Evolutionary conservation across 2,888 invertebrate species (phyloP), one percentile per base, ranked within the genome.

Genomic region (Ornithoptera priamus): DNA sequence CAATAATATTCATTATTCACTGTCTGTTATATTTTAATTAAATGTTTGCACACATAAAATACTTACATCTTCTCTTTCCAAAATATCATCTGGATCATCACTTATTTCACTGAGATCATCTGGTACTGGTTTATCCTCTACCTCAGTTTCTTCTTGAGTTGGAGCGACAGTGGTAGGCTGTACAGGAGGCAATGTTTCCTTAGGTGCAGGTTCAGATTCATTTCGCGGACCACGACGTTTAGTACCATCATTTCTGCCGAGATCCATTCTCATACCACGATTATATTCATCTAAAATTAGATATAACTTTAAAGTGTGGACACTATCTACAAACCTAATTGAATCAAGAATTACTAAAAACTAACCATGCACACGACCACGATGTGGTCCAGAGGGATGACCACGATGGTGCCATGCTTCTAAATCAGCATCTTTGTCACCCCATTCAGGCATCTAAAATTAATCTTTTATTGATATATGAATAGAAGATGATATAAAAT

Each of bases 71-170:
- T 95, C 96, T 87, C 96, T 94, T 74, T 97, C 96, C 6, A 97
- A 93, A 80, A 97, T 97, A 79, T 97, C 97, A 85, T 97, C 97
- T 67, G 97, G 97, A 85, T 97, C 97, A 78, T 97, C 97, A 81
- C 97, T 97, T 72, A 97, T 97, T 87, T 97, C 97, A 85, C 97
- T 97, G 18, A 97, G 93, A 83, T 97, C 96, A 80, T 95, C 94
- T 76, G 95, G 92, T 80, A 95, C 88, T 74, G 94, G 85, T 81
- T 93, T 84, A 76, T 94, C 93, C 72, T 93, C 84, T 72, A 88
- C 81, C 75, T 93, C 93, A 56, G 89, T 80, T 2, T 94, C 94
- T 10, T 87, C 77, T 70, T 77, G 82, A 67, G 76, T 79, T 62
- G 77, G 73, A 12, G 78, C 72, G 17, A 77, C 83, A 68, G 83